phyloP scores from a whole-genome alignment of 2,113 vertebrate genomes.

The Macrotis lagotis region DNA sequence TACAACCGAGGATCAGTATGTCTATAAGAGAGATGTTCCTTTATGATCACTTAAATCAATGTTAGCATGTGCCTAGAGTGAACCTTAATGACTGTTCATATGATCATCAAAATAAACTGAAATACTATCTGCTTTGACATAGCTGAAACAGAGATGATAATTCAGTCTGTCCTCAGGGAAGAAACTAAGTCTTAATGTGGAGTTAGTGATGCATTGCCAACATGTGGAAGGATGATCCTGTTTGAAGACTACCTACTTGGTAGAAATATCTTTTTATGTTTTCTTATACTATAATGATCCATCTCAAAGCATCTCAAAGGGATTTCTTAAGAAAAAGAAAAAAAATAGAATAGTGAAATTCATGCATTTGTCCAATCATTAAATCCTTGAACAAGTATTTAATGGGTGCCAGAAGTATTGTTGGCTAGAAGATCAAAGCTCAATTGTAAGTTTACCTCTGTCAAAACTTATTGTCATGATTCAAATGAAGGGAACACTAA shows the following conservation, averaged over 20 bases:
- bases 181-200: not conserved
- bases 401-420: not conserved
- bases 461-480: not conserved
- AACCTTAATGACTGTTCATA: not conserved
- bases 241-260: constrained; percentile 2
- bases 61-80: too few species aligned
- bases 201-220: not conserved
- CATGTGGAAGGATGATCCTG: not conserved
- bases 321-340: not conserved
- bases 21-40: too few species aligned
- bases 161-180: constrained; percentile 12
- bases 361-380: not conserved
- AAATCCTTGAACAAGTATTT: not conserved
- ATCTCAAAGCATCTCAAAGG: not conserved
- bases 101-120: not conserved
- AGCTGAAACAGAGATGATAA: constrained; percentile 30
- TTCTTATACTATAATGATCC: not conserved
- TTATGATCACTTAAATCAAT: too few species aligned
- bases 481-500: not conserved
- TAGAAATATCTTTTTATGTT: not conserved
- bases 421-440: not conserved
- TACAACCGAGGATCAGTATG: not conserved
- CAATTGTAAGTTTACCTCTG: not conserved
- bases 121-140: constrained; percentile 15
- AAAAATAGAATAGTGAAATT: not conserved